A percentile compares a stretch with the other conserved stretches of the same genome.
These are phyloP conservation scores for Chymomyza procnemis DNA, from an alignment of 2,888 invertebrate species.

Conservation along the genomic window DNA sequence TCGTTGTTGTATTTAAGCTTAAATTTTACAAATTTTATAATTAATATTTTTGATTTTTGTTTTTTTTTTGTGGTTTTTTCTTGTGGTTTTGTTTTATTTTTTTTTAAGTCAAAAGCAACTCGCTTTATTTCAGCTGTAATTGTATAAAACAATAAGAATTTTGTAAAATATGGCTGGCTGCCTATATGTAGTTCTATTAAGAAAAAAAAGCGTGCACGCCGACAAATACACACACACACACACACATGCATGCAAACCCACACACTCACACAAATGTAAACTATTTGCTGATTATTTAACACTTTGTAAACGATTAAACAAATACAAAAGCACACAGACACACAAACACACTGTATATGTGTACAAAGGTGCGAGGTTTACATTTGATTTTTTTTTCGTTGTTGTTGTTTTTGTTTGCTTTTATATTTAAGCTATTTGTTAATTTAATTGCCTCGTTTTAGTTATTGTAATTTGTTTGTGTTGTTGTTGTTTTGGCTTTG, in stretches of 20 bases:
- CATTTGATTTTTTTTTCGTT: constrained; percentile 22
- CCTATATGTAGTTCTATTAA: background rate
- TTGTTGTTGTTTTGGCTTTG: background rate
- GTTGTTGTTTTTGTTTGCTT: constrained; percentile 6
- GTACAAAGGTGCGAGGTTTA: constrained; percentile 25
- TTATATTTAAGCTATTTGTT: constrained; percentile 5
- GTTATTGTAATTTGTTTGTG: constrained; percentile 6
- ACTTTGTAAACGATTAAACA: constrained; percentile 11
- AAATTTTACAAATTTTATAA: background rate
- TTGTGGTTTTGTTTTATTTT: background rate
- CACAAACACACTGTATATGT: constrained; percentile 19
- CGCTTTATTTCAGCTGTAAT: background rate
- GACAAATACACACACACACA: background rate
- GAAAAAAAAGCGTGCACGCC: background rate
- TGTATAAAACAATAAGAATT: too few species aligned
- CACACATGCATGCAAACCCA: background rate
- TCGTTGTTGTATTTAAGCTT: background rate
- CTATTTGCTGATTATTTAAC: background rate
- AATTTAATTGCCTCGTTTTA: constrained; percentile 9
- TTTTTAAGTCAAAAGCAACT: background rate
- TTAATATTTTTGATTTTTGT: too few species aligned
- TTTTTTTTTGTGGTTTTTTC: background rate
- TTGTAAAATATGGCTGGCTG: too few species aligned
- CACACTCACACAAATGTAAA: background rate
- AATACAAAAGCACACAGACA: constrained; percentile 13